phyloP scores from a whole-genome alignment of 2,113 vertebrate genomes.

The Esox niger region DNA sequence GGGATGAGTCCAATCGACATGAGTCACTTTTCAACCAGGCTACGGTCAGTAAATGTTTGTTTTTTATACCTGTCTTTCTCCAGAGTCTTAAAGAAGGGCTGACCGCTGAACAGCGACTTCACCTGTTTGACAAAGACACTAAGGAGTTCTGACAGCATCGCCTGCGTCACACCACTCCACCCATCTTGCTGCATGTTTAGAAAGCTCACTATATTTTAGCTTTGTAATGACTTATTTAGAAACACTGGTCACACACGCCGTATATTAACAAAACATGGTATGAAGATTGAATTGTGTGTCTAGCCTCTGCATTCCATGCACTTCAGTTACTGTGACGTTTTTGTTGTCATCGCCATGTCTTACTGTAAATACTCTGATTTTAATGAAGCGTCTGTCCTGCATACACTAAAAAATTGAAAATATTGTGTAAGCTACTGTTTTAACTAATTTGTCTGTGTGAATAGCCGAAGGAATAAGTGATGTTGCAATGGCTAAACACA shows the following conservation, averaged over 20 bases:
- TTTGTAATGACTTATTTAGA: slow-evolving; percentile 69
- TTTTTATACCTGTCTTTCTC: background rate
- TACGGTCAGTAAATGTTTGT: background rate
- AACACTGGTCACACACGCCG: slow-evolving; percentile 73
- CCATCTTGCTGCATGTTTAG: slow-evolving; percentile 69
- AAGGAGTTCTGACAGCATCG: slow-evolving; percentile 76
- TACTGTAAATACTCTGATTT: slow-evolving; percentile 80
- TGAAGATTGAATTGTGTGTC: slow-evolving; percentile 75
- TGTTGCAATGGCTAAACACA: slow-evolving; percentile 49
- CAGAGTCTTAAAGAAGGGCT: slow-evolving; percentile 81
- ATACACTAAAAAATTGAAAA: slow-evolving; percentile 73
- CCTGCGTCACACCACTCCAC: slow-evolving; percentile 10
- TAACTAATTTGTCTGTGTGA: slow-evolving; percentile 71
- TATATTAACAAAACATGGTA: slow-evolving; percentile 70
- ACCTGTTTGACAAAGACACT: slow-evolving; percentile 79
- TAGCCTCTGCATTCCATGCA: slow-evolving; percentile 78
- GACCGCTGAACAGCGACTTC: slow-evolving; percentile 79
- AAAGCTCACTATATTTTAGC: slow-evolving; percentile 70
- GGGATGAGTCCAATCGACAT: no score
- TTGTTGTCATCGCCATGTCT: slow-evolving; percentile 65
- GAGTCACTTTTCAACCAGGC: background rate
- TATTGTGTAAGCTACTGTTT: slow-evolving; percentile 82
- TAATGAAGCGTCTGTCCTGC: slow-evolving; percentile 67
- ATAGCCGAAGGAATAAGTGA: slow-evolving; percentile 63
- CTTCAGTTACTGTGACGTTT: slow-evolving; percentile 78